Percentiles rank a stretch among this genome's conserved stretches.
These are phyloP conservation scores for Liolophura sinensis DNA, from an alignment of 1,140 invertebrate species.

Conservation along the genomic window DNA sequence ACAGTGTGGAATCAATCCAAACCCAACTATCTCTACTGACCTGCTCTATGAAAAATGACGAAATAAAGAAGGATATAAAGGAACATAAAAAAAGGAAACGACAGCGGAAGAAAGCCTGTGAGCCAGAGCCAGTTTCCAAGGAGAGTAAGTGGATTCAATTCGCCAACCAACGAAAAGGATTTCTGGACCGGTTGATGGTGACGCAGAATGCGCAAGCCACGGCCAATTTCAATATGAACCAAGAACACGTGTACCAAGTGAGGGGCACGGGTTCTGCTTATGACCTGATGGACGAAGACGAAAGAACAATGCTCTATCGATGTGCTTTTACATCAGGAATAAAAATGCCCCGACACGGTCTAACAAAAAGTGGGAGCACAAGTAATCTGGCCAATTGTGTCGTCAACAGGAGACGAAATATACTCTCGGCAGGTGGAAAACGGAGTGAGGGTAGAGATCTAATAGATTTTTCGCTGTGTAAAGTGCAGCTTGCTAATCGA, in stretches of 20 bases:
- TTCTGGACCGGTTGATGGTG: conserved; percentile 24
- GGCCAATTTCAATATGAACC: background rate
- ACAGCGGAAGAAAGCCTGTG: conserved; percentile 12
- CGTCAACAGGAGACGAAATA: background rate
- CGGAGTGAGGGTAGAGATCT: conserved; percentile 19
- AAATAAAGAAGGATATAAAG: conserved; percentile 1
- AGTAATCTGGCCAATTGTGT: conserved; percentile 19
- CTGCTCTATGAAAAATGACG: conserved; percentile 22
- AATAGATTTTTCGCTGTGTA: conserved; percentile 29
- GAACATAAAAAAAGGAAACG: background rate
- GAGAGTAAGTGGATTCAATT: conserved; percentile 25
- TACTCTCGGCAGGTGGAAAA: conserved; percentile 23
- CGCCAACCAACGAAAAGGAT: conserved; percentile 8
- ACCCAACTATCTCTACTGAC: conserved; percentile 37
- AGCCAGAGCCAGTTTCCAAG: background rate
- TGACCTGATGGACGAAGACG: conserved; percentile 28
- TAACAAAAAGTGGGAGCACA: conserved; percentile 34
- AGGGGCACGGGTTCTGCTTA: conserved; percentile 22
- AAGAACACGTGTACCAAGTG: background rate
- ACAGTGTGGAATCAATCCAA: conserved; percentile 32
- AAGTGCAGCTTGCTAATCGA: conserved; percentile 17
- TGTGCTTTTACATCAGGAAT: conserved; percentile 23
- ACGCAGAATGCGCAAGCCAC: conserved; percentile 18
- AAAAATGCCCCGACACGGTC: conserved; percentile 9
- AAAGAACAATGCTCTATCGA: conserved; percentile 21